Evolutionary conservation across 2,888 invertebrate genomes (phyloP), one percentile per base, ranked within the genome.

Genomic region (Leptinotarsa peninsularis): DNA sequence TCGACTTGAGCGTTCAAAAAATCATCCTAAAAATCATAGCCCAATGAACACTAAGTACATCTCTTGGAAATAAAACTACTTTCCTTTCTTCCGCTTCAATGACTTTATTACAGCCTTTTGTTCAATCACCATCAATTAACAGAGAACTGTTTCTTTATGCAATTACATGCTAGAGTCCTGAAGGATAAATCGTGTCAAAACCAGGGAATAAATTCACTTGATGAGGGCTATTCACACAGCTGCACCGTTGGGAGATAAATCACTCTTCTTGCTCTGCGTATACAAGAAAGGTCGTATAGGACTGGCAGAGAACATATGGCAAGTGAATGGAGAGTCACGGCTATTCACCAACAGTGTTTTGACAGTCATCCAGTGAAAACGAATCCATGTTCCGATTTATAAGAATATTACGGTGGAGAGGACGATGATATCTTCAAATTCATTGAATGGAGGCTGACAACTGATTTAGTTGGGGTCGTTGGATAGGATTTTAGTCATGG

Each of bases 161-260:
- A 82, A 83, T 83, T 82, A 82, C 79, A 77, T 79, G 74, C 78
- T 76, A 78, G 78, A 79, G 73, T 68, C 67, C 33, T 69, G 80
- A 63, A 49, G 78, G 78, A 79, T 82, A 82, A 82, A 81, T 82
- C 81, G 81, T 74, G 81, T 80, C 81, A 80, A 82, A 81, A 81
- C 82, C 82, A 81, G 81, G 80, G 81, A 81, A 83, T 82, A 82
- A 82, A 82, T 83, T 80, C 78, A 79, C 76, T 80, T 83, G 83
- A 83, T 83, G 83, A 83, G 81, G 81, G 82, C 83, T 82, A 83
- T 83, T 83, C 83, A 83, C 75, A 77, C 79, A 79, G 80, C 77
- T 79, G 80, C 77, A 79, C 74, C 70, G 69, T 76, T 73, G 74
- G 77, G 76, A 77, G 77, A 79, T 80, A 77, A 78, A 79, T 79